Evolutionary conservation across 2,113 vertebrate species (phyloP), one percentile per base, ranked within the genome.

Genomic region (Pterocles burchelli): DNA sequence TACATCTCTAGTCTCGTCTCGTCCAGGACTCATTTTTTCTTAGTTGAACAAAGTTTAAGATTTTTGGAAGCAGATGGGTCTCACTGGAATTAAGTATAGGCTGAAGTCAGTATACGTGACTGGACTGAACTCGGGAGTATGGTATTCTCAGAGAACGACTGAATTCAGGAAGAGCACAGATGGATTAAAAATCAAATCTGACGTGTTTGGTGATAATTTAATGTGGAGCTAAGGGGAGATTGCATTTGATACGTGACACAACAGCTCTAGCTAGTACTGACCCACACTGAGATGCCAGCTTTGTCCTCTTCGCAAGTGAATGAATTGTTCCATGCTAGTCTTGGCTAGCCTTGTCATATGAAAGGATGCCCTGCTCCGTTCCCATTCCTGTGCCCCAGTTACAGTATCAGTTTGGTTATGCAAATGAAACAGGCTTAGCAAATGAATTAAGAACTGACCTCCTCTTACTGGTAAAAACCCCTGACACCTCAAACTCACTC

Each of bases 241-340:
- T 88, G 75, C 72, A 94, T 9, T 74, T 61, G 76, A 22, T 90
- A 77, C 49, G 79, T 94, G 93, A 95, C 57, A 52, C 1, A 9
- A 88, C 51, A 85, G 72, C 59, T 93, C 65, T 74, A 95, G 80
- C 73, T 91, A 70, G 48, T 63, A 77, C 58, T 68, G 74, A 76
- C 58, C 88, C 82, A 86, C 87, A 61, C 82, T 84, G 86, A 93
- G 94, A 92, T 66, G 71, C 46, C 57, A 84, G 61, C n/a, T 82
- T 33, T 67, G 61, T 74, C 67, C 25, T 51, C n/a, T 83, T 83
- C 5, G 4, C 54, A 67, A 80, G 43, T 75, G 54, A 84, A 48
- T 75, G 36, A 78, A 85, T 67, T 74, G 62, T 79, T 57, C 43
- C 57, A 48, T 79, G 78, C 81, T 91, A 90, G 57, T 95, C 67